phyloP scores from a whole-genome alignment of 2,888 invertebrate species.

The Zelleria hepariella region DNA sequence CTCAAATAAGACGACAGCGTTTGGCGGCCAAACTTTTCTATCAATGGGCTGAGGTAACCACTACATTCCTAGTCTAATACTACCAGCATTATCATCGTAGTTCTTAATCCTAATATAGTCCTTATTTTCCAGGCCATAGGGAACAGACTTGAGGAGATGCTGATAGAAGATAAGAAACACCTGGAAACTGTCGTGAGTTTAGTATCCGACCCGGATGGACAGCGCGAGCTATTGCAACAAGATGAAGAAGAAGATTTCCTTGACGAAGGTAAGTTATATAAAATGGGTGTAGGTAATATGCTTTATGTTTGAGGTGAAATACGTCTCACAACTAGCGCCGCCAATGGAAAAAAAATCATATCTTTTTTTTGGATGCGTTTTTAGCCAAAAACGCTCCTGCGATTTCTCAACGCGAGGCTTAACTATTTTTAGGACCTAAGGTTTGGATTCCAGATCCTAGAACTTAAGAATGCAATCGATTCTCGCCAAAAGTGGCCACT shows the following conservation, averaged over 20 bases:
- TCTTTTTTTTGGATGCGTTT: no score
- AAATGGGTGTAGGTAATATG: conserved; percentile 1
- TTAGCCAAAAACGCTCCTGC: no score
- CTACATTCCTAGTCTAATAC: neutral
- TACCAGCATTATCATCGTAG: neutral
- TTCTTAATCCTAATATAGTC: neutral
- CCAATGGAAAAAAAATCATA: no score
- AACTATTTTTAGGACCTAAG: no score
- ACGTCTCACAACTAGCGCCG: no score
- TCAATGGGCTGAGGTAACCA: conserved; percentile 91
- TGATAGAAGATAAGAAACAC: conserved; percentile 84
- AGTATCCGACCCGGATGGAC: conserved; percentile 82
- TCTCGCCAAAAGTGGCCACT: no score
- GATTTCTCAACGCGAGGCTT: no score
- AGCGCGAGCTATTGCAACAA: conserved; percentile 82
- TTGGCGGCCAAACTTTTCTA: conserved; percentile 98
- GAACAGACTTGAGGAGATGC: conserved; percentile 89
- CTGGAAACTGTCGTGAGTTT: conserved; percentile 77
- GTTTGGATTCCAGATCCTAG: no score
- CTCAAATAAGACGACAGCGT: conserved; percentile 65
- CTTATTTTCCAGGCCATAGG: conserved; percentile 77
- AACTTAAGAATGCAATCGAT: no score
- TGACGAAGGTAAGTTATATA: conserved; percentile 88
- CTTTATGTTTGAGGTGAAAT: neutral
- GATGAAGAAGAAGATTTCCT: conserved; percentile 98